Evolutionary conservation across 1,140 invertebrate genomes (phyloP), one percentile per base, ranked within the genome.

Genomic region (Drosophila hydei): DNA sequence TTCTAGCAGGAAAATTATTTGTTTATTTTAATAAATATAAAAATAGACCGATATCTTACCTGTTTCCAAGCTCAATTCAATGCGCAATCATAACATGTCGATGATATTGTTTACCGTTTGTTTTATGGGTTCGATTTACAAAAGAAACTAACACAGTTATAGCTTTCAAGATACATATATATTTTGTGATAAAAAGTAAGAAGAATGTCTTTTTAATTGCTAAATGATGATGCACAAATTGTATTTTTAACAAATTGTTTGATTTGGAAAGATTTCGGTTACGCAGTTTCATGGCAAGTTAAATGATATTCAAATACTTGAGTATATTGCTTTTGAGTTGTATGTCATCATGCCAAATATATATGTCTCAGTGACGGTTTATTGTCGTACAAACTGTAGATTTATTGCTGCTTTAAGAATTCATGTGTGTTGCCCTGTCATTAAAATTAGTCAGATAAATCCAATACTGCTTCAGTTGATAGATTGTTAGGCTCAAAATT

Each of bases 1-100:
- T 16, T 33, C 30, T 33, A 11, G 9, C 30, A 30, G 14, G 4
- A 18, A 16, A 30, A 23, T 14, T 8, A 25, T 30, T 18, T 50
- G 8, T 30, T 50, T 50, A 30, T 30, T 50, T 50, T 30, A n/a
- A 30, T 51, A 50, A 14, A 48, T 25, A 25, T 18, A 42, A 40
- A 18, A 14, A 14, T 3, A 21, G 21, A n/a, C 1, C 12, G 12
- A 23, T 30, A 14, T n/a, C 7, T n/a, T 14, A 48, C 47, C 21
- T 48, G 21, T 27, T 14, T 9, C 14, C 16, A 25, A 11, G 43
- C 4, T 0, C 2, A 16, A 8, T 42, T 4, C 7, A 6, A 8
- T 40, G 14, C 19, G 11, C 21, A 6, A 45, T 21, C 4, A 12
- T 19, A 23, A 45, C 11, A n/a, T 8, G n/a, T 16, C 16, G 42